phyloP scores from a whole-genome alignment of 1,140 invertebrate species.

The Aphidius gifuensis region DNA sequence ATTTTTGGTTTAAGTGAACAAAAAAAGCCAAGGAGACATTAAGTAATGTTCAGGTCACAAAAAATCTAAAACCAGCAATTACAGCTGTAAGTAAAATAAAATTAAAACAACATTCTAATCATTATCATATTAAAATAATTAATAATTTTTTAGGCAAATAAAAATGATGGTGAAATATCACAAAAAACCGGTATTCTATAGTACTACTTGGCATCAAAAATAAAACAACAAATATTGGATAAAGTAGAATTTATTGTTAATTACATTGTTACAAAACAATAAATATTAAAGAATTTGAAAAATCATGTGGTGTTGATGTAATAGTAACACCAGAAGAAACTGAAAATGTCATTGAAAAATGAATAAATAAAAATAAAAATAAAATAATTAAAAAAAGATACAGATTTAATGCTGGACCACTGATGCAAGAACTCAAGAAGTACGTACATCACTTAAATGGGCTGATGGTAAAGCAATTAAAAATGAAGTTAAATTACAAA shows the following conservation, averaged over 20 bases:
- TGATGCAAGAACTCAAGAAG: conserved; percentile 88
- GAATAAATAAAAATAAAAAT: conserved; percentile 65
- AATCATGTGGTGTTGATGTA: conserved; percentile 84
- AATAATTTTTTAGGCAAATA: conserved; percentile 39
- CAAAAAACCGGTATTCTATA: conserved; percentile 65
- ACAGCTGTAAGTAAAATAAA: conserved; percentile 61
- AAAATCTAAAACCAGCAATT: conserved; percentile 69
- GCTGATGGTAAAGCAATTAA: conserved; percentile 94
- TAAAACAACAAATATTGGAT: conserved; percentile 78
- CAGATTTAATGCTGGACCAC: conserved; percentile 76
- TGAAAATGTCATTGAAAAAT: conserved; percentile 74
- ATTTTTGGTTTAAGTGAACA: conserved; percentile 89
- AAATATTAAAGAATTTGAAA: conserved; percentile 72
- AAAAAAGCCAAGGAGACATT: conserved; percentile 94
- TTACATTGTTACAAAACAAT: conserved; percentile 72
- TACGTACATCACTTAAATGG: conserved; percentile 79
- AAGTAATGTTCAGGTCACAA: conserved; percentile 86
- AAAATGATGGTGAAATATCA: conserved; percentile 41
- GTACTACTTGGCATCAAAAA: conserved; percentile 87
- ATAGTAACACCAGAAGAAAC: conserved; percentile 84
- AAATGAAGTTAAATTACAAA: conserved; percentile 86
- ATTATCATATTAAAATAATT: background rate
- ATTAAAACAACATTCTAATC: no score
- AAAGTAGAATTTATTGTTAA: conserved; percentile 71
- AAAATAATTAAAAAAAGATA: conserved; percentile 82